Conservation (phyloP, 2,113 vertebrate genomes). For the Cygnus buccinator region DNA sequence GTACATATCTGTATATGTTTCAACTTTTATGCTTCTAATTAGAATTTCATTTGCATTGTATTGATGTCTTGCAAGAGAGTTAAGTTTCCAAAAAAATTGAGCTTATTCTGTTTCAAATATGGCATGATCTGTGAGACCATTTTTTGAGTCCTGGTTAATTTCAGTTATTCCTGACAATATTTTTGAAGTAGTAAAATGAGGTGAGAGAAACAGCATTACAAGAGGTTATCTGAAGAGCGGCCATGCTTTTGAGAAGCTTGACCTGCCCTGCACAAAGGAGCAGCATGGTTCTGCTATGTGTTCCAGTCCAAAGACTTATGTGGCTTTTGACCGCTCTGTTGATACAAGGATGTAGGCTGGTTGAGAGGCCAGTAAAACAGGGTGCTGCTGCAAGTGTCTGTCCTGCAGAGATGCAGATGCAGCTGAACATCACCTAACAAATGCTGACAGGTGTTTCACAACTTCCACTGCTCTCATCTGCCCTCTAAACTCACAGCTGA, state of each 20-base stretch:
- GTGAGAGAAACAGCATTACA: neutral
- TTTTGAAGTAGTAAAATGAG: neutral
- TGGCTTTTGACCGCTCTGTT: neutral
- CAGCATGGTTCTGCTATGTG: fast-evolving
- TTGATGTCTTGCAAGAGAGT: neutral
- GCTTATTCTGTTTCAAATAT: neutral
- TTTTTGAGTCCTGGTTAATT: neutral
- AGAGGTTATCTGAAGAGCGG: neutral
- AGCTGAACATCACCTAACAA: neutral
- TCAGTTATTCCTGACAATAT: neutral
- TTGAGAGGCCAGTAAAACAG: neutral
- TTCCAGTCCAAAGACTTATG: neutral
- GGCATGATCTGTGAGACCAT: neutral
- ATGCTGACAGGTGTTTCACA: neutral
- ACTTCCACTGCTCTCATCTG: neutral
- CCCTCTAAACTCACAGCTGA: neutral
- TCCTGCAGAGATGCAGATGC: neutral
- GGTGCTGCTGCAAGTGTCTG: neutral
- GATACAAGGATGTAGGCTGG: fast-evolving
- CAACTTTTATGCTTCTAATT: neutral
- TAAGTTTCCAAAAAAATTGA: neutral
- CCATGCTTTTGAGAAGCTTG: neutral
- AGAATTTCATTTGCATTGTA: neutral
- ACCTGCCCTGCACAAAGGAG: neutral
- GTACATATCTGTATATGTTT: neutral